Conservation (phyloP, 2,797 vertebrate species). For the Lophura swinhoii region DNA sequence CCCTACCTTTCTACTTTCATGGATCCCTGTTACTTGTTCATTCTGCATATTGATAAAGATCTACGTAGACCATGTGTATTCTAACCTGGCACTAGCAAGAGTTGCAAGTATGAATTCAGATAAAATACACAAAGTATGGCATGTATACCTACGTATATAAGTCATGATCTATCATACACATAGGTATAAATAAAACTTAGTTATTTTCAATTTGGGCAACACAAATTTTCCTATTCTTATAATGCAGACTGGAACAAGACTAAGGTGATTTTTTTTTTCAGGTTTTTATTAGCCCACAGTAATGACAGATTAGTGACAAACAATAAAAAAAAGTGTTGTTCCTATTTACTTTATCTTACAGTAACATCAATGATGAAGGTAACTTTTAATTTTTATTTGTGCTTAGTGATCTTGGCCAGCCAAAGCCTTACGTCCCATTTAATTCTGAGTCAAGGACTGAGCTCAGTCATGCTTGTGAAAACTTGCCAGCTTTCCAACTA, state of each 20-base stretch:
- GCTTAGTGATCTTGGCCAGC: constrained; percentile 4
- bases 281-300: not conserved
- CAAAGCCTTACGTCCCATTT: constrained; percentile 34
- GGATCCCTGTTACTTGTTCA: not conserved
- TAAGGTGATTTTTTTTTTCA: not conserved
- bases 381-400: constrained; percentile 37
- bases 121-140: not conserved
- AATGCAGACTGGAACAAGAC: not conserved
- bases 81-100: not conserved
- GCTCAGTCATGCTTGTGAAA: constrained; percentile 51
- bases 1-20: not conserved
- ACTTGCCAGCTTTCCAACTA: constrained; percentile 50
- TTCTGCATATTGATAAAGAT: not conserved
- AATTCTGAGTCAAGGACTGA: constrained; percentile 39
- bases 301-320: not conserved
- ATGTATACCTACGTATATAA: not conserved
- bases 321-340: not conserved
- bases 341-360: not conserved
- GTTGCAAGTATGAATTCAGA: not conserved
- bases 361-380: not conserved
- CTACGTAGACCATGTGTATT: accelerated
- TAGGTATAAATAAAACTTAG: not conserved
- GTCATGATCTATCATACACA: not conserved
- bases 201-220: not conserved
- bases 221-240: not conserved